These are phyloP conservation scores for Caenorhabditis sp. DNA, from an alignment of 2,888 invertebrate genomes.

Conservation along the genomic window DNA sequence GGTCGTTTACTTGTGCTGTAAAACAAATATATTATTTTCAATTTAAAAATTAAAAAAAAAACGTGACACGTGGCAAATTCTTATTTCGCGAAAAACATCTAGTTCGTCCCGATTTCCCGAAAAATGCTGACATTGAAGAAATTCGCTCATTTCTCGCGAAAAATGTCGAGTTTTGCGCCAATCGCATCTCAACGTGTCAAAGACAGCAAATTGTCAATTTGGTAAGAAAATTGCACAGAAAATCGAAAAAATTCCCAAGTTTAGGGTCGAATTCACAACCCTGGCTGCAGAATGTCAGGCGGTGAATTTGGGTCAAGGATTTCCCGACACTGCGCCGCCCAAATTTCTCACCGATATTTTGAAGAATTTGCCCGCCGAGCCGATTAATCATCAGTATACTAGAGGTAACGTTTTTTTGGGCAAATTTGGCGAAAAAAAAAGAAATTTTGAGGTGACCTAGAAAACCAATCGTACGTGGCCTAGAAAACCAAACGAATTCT, in stretches of 20 bases:
- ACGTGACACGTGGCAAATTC: not conserved
- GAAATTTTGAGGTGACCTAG: no score
- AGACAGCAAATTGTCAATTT: conserved; percentile 42
- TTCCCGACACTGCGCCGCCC: conserved; percentile 69
- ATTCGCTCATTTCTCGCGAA: not conserved
- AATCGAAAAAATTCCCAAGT: conserved; percentile 16
- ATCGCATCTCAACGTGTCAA: conserved; percentile 36
- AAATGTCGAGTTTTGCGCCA: conserved; percentile 32
- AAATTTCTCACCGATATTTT: conserved; percentile 61
- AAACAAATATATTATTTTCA: no score
- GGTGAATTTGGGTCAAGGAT: conserved; percentile 71
- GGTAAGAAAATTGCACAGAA: conserved; percentile 22
- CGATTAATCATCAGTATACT: conserved; percentile 67
- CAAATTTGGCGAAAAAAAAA: not conserved
- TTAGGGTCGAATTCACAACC: conserved; percentile 69
- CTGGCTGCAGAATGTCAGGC: conserved; percentile 67
- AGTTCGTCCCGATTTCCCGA: no score
- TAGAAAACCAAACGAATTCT: no score
- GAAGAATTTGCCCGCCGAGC: conserved; percentile 52
- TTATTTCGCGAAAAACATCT: conserved; percentile 1
- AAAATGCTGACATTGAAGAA: not conserved
- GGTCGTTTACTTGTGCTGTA: conserved; percentile 50
- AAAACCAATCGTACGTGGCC: no score
- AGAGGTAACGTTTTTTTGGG: conserved; percentile 8
- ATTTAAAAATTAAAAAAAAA: not conserved